Percentiles rank a stretch among this genome's conserved stretches.
These are phyloP conservation scores for Gryllus bimaculatus DNA, from an alignment of 1,140 invertebrate genomes.

Conservation along the genomic window DNA sequence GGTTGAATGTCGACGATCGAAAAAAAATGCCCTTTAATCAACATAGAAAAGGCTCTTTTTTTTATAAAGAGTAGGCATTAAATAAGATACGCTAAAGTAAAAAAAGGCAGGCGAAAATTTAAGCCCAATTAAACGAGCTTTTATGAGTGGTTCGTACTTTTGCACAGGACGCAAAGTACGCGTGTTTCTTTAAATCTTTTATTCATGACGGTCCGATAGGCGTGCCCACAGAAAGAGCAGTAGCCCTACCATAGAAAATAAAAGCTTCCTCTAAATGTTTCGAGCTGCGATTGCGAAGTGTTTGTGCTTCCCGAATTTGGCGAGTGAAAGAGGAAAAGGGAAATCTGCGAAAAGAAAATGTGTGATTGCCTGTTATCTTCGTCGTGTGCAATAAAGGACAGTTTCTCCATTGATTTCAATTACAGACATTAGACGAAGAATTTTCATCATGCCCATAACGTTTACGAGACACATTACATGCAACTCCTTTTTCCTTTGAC, in stretches of 20 bases:
- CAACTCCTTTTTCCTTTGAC: too few species aligned
- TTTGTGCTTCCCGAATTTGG: too few species aligned
- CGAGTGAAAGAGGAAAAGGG: too few species aligned
- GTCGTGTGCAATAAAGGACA: too few species aligned
- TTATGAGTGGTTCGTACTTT: neutral
- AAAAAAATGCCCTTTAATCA: neutral
- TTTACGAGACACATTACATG: too few species aligned
- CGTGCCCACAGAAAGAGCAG: neutral
- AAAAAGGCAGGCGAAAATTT: neutral
- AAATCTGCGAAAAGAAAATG: too few species aligned
- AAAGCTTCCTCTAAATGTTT: too few species aligned
- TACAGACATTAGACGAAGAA: too few species aligned
- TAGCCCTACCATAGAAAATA: neutral
- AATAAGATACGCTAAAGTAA: neutral
- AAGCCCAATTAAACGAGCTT: neutral
- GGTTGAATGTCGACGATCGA: neutral
- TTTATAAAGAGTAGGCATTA: neutral
- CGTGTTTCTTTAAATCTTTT: slow-evolving; percentile 1
- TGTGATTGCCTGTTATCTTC: too few species aligned
- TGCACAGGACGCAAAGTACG: neutral
- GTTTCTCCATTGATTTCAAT: too few species aligned
- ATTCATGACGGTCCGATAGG: neutral
- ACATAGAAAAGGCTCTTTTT: neutral
- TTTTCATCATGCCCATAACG: too few species aligned
- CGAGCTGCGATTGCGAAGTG: too few species aligned